These are phyloP conservation scores for Anolis carolinensis DNA, from an alignment of 2,113 vertebrate species.

Conservation along the genomic window DNA sequence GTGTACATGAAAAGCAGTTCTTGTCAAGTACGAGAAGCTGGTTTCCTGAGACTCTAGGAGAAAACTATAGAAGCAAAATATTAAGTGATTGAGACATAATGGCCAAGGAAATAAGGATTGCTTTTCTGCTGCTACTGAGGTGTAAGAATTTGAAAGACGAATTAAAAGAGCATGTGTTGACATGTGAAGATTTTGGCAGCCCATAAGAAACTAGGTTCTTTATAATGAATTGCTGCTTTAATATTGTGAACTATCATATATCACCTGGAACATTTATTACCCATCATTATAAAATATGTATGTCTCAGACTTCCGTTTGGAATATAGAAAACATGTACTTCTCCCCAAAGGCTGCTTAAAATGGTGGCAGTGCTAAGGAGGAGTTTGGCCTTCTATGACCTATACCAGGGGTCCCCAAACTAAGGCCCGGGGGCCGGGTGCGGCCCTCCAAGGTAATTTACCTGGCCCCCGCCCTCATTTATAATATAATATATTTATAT, in stretches of 20 bases:
- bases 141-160: neutral
- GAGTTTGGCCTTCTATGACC: slow-evolving; percentile 31
- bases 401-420: no score
- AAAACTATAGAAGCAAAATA: neutral
- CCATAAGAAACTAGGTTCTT: neutral
- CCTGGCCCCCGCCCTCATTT: no score
- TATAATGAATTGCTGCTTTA: slow-evolving; percentile 8
- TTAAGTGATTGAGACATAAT: neutral
- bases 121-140: neutral
- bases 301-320: slow-evolving; percentile 3
- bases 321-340: neutral
- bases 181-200: neutral
- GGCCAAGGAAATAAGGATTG: no score
- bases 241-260: slow-evolving; percentile 7
- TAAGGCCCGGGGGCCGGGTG: no score
- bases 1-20: slow-evolving; percentile 21
- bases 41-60: neutral
- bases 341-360: slow-evolving; percentile 61
- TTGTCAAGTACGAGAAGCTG: neutral
- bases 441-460: no score
- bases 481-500: no score
- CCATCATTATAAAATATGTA: neutral
- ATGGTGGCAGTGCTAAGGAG: slow-evolving; percentile 70
- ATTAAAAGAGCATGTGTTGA: neutral
- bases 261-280: slow-evolving; percentile 18